These are phyloP conservation scores for Adrianichthys oophorus DNA, from an alignment of 2,797 vertebrate species.

Conservation along the genomic window DNA sequence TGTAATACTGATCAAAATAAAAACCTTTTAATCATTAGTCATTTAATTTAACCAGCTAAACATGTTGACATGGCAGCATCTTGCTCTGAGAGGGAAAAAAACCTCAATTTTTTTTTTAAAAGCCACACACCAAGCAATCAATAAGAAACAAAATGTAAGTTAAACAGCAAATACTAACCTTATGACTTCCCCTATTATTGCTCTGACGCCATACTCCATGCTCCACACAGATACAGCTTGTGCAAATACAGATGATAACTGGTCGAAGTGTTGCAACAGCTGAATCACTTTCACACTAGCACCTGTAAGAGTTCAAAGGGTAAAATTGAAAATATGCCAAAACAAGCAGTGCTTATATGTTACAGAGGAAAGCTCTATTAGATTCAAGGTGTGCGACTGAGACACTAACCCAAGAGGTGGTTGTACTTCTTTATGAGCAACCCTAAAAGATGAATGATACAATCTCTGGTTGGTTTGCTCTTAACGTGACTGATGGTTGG, in stretches of 20 bases:
- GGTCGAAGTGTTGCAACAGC: conserved; percentile 94
- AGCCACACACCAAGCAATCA: background rate
- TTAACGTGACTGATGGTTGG: conserved; percentile 86
- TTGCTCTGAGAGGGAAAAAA: too few species aligned
- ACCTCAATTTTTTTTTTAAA: too few species aligned
- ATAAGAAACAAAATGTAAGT: background rate
- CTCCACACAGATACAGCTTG: conserved; percentile 89
- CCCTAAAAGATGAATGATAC: conserved; percentile 87
- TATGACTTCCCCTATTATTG: conserved; percentile 90
- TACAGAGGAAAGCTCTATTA: background rate
- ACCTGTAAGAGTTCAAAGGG: conserved; percentile 65
- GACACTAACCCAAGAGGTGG: conserved; percentile 88
- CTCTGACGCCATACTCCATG: conserved; percentile 88
- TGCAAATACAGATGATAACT: conserved; percentile 87
- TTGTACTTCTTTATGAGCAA: conserved; percentile 87
- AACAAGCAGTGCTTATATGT: background rate
- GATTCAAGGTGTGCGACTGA: background rate
- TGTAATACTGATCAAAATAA: too few species aligned
- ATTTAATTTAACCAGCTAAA: too few species aligned
- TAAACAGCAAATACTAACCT: conserved; percentile 71
- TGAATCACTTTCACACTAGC: conserved; percentile 93
- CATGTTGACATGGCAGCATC: too few species aligned
- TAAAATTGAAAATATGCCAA: background rate
- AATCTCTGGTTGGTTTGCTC: conserved; percentile 85
- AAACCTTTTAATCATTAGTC: too few species aligned